These are phyloP conservation scores for Uloborus diversus DNA, from an alignment of 1,140 invertebrate species.

Conservation along the genomic window DNA sequence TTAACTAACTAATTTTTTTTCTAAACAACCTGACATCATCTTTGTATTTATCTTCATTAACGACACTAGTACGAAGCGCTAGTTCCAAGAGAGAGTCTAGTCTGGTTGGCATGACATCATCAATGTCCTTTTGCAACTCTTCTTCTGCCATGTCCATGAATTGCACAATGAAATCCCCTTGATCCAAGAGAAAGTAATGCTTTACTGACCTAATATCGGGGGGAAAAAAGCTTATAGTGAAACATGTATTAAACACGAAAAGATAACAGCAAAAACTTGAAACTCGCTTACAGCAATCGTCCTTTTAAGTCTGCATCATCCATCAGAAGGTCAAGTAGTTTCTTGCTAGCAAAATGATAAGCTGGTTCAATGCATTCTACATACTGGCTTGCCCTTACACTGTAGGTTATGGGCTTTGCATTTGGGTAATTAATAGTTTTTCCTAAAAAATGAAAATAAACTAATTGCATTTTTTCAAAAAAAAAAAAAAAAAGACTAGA, in stretches of 20 bases:
- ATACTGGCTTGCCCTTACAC: conserved; percentile 78
- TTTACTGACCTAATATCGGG: conserved; percentile 78
- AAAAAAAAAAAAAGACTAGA: too few species aligned
- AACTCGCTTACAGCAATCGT: conserved; percentile 69
- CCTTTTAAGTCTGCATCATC: conserved; percentile 93
- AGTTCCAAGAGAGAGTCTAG: conserved; percentile 86
- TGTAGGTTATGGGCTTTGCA: conserved; percentile 79
- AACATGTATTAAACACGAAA: conserved; percentile 7
- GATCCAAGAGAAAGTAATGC: conserved; percentile 91
- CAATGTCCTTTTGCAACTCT: conserved; percentile 86
- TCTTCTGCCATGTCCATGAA: conserved; percentile 94
- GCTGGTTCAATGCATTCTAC: conserved; percentile 87
- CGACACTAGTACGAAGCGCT: conserved; percentile 84
- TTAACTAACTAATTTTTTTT: too few species aligned
- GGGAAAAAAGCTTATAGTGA: background rate
- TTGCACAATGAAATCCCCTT: conserved; percentile 92
- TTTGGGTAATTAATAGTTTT: conserved; percentile 80
- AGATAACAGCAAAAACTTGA: background rate
- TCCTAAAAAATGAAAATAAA: too few species aligned
- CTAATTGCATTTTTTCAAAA: too few species aligned
- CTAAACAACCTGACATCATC: conserved; percentile 83
- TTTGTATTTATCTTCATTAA: conserved; percentile 90
- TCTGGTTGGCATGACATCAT: conserved; percentile 84
- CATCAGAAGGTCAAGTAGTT: conserved; percentile 85
- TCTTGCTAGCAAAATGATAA: conserved; percentile 89